Conservation (phyloP, 2,888 invertebrate genomes). For the Lasiommata megera region DNA sequence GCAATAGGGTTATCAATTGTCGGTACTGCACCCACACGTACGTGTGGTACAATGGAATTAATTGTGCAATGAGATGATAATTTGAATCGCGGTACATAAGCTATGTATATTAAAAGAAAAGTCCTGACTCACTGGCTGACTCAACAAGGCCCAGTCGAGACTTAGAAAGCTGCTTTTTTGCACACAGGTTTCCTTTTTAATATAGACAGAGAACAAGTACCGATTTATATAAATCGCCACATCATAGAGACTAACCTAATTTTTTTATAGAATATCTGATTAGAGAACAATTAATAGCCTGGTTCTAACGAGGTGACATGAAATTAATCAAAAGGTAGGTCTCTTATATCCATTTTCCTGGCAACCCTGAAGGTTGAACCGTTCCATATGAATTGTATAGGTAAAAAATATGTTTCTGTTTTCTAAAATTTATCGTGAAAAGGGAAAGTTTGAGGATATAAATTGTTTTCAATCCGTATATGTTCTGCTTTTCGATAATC, state of each 20-base stretch:
- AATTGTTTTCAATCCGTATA: slow-evolving; percentile 29
- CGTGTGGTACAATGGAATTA: background rate
- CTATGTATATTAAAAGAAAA: too few species aligned
- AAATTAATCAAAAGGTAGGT: too few species aligned
- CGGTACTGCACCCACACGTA: background rate
- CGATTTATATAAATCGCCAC: too few species aligned
- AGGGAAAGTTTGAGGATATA: slow-evolving; percentile 32
- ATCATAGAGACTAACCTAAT: too few species aligned
- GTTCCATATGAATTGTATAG: slow-evolving; percentile 26
- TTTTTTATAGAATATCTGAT: too few species aligned
- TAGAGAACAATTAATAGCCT: too few species aligned
- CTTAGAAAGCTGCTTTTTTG: too few species aligned
- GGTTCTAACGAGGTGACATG: too few species aligned
- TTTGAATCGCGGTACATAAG: background rate
- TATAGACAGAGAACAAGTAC: too few species aligned
- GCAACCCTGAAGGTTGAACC: slow-evolving; percentile 21
- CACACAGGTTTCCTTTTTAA: too few species aligned
- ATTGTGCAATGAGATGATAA: background rate
- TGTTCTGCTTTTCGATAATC: too few species aligned
- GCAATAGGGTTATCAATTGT: slow-evolving; percentile 24
- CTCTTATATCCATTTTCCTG: background rate
- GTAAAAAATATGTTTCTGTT: slow-evolving; percentile 28
- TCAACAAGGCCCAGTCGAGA: too few species aligned
- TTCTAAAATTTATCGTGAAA: slow-evolving; percentile 34
- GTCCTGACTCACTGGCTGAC: background rate